Conservation (phyloP, 2,888 invertebrate species). For the Pantelozetes paolii region DNA sequence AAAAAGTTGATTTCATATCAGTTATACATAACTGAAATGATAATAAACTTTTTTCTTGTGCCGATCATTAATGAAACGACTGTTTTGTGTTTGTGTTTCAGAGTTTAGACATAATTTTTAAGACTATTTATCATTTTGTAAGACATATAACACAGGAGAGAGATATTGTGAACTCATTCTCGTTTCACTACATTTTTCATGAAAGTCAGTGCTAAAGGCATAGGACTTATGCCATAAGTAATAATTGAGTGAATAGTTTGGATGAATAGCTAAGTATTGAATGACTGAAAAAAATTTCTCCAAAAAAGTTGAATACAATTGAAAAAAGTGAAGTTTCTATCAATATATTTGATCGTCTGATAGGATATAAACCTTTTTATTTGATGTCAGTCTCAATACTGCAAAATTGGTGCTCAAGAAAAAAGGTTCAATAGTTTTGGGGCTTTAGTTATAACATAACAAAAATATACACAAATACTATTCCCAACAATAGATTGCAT, state of each 20-base stretch:
- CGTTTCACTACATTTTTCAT: neutral
- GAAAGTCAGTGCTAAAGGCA: neutral
- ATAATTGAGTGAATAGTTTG: neutral
- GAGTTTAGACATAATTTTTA: neutral
- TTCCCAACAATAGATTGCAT: neutral
- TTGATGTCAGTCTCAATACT: neutral
- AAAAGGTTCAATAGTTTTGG: neutral
- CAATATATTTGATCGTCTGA: neutral
- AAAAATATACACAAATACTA: slow-evolving; percentile 2
- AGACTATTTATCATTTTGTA: slow-evolving; percentile 12
- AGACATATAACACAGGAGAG: neutral
- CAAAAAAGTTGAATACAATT: neutral
- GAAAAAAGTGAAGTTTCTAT: neutral
- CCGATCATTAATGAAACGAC: neutral
- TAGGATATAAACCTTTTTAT: neutral
- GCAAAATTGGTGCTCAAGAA: neutral
- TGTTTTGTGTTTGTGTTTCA: neutral
- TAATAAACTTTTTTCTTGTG: neutral
- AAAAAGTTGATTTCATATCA: slow-evolving; percentile 3
- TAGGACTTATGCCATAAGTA: neutral
- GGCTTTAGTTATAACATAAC: neutral
- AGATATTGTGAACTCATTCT: neutral
- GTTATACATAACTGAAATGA: neutral
- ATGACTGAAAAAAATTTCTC: neutral
- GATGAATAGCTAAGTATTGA: neutral